These are phyloP conservation scores for Dissostichus mawsoni DNA, from an alignment of 2,113 vertebrate species.

Conservation along the genomic window DNA sequence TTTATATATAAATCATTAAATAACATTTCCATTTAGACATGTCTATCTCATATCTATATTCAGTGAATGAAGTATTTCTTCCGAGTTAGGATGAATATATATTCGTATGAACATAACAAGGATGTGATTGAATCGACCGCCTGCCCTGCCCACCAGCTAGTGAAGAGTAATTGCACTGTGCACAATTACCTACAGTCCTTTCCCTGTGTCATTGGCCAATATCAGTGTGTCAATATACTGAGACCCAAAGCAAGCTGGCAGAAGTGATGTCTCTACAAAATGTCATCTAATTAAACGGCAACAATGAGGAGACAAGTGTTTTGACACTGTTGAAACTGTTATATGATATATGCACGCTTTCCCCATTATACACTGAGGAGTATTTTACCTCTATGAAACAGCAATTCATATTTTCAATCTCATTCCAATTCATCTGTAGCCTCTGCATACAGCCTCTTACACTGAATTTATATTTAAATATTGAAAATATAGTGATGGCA, in stretches of 20 bases:
- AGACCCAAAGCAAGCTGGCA: slow-evolving; percentile 3
- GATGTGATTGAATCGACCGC: slow-evolving; percentile 58
- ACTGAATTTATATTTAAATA: neutral
- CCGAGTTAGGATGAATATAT: slow-evolving; percentile 57
- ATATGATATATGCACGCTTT: neutral
- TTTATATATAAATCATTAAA: slow-evolving; percentile 54
- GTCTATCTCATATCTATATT: slow-evolving; percentile 43
- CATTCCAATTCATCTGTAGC: neutral
- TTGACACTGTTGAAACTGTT: slow-evolving; percentile 7
- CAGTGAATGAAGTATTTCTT: slow-evolving; percentile 39
- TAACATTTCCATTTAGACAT: slow-evolving; percentile 62
- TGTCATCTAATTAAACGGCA: slow-evolving; percentile 24
- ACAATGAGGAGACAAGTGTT: slow-evolving; percentile 3
- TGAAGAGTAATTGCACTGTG: slow-evolving; percentile 60
- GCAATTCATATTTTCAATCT: neutral
- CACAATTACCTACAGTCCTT: slow-evolving; percentile 61
- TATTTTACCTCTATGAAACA: slow-evolving; percentile 3
- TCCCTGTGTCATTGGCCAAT: slow-evolving; percentile 52
- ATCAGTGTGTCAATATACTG: slow-evolving; percentile 26
- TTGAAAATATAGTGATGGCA: slow-evolving; percentile 6
- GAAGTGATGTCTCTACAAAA: slow-evolving; percentile 28
- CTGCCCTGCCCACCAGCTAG: slow-evolving; percentile 37
- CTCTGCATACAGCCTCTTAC: neutral
- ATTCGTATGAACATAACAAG: slow-evolving; percentile 61
- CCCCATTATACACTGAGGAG: neutral